phyloP scores from a whole-genome alignment of 2,888 invertebrate species.

The Oxyscelio sp. region DNA sequence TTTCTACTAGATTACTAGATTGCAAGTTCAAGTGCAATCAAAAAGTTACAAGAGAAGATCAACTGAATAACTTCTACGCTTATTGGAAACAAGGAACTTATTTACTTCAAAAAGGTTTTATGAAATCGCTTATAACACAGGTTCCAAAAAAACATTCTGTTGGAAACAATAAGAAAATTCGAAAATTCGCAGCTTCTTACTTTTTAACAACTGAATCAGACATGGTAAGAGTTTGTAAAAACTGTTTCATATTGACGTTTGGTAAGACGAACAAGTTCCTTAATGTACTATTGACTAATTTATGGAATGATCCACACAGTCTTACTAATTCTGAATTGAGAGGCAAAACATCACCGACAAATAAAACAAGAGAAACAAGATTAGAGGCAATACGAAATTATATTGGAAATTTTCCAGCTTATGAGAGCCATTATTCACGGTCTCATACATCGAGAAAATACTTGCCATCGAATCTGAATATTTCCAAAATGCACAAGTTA shows the following conservation, averaged over 20 bases:
- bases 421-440: too few species aligned
- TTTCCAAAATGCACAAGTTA: too few species aligned
- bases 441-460: too few species aligned
- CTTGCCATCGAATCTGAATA: too few species aligned
- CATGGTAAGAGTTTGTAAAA: conserved; percentile 8
- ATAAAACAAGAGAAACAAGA: conserved; percentile 1
- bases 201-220: conserved; percentile 3
- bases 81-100: conserved; percentile 13
- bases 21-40: conserved; percentile 13
- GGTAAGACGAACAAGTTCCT: neutral
- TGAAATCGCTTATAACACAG: conserved; percentile 6
- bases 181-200: conserved; percentile 15
- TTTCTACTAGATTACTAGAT: neutral
- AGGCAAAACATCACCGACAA: neutral
- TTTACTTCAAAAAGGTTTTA: conserved; percentile 3
- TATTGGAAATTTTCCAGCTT: too few species aligned
- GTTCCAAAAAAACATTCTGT: conserved; percentile 4
- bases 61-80: conserved; percentile 9
- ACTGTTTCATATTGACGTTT: conserved; percentile 11
- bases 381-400: too few species aligned
- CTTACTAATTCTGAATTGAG: neutral
- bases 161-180: conserved; percentile 6
- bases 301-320: neutral
- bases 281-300: conserved; percentile 4
- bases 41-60: conserved; percentile 10